A percentile compares a stretch with the other conserved stretches of the same genome.
Evolutionary conservation across 1,140 invertebrate species (phyloP).

Genomic region (Hypsibius dujardini): DNA sequence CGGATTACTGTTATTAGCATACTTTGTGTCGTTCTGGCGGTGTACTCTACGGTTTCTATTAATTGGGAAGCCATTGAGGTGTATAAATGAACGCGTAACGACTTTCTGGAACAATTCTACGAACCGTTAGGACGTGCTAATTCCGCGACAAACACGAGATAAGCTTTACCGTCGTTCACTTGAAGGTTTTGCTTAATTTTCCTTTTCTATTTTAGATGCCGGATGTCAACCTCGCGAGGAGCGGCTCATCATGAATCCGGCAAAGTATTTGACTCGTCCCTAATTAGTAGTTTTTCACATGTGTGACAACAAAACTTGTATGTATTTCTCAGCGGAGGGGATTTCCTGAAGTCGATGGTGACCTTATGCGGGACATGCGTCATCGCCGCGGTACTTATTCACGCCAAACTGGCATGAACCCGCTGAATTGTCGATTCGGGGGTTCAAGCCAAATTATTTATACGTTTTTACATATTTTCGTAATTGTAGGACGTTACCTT

Average conservation of each 20-base stretch:
- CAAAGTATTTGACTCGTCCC: neutral
- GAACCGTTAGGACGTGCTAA: too few species aligned
- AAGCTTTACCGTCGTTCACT: too few species aligned
- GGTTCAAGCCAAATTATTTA: neutral
- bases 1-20: too few species aligned
- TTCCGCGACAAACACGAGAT: too few species aligned
- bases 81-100: too few species aligned
- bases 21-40: too few species aligned
- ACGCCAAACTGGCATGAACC: too few species aligned
- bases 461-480: neutral
- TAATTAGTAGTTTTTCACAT: neutral
- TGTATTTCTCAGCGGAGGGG: conserved; percentile 2
- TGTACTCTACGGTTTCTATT: too few species aligned
- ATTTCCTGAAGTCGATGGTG: neutral
- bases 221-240: neutral
- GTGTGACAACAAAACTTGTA: neutral
- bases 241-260: neutral
- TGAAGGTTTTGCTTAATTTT: too few species aligned
- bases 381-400: neutral
- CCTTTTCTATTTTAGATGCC: too few species aligned
- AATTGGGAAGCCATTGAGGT: too few species aligned
- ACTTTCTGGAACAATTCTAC: too few species aligned
- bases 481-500: conserved; percentile 4
- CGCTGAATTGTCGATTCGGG: neutral
- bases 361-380: neutral